Evolutionary conservation across 2,888 invertebrate genomes (phyloP).

Genomic region (Thyatira batis): DNA sequence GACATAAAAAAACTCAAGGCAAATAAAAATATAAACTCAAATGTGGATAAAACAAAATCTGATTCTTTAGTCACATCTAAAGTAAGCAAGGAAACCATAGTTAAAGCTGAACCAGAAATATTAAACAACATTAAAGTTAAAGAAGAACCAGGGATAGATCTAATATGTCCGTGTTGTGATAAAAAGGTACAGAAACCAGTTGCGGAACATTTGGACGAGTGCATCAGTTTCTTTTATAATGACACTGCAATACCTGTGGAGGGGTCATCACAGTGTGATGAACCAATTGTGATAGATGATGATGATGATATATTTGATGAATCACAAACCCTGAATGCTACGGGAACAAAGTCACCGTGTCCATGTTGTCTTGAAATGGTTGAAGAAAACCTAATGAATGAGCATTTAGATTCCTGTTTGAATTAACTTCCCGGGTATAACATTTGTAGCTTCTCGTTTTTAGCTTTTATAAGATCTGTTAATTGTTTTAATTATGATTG

Average conservation of each 20-base stretch:
- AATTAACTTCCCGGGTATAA: constrained; percentile 13
- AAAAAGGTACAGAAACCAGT: constrained; percentile 49
- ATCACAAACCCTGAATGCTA: constrained; percentile 62
- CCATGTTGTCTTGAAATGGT: constrained; percentile 83
- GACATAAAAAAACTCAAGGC: too few relatives aligned
- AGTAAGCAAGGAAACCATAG: constrained; percentile 14
- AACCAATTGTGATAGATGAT: constrained; percentile 54
- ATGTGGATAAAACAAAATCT: too few relatives aligned
- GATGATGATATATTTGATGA: constrained; percentile 63
- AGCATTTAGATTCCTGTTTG: constrained; percentile 80
- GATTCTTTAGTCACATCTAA: too few relatives aligned
- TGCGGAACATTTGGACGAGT: constrained; percentile 77
- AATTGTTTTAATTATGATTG: constrained; percentile 3
- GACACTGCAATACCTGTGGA: constrained; percentile 66
- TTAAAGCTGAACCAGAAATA: constrained; percentile 7
- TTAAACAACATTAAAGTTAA: constrained; percentile 13
- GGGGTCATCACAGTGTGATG: constrained; percentile 39
- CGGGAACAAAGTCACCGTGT: constrained; percentile 78
- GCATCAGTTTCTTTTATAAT: constrained; percentile 69
- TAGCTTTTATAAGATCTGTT: background rate
- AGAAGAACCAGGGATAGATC: constrained; percentile 29
- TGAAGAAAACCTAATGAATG: constrained; percentile 78
- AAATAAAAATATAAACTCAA: too few relatives aligned
- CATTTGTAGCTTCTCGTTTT: too few relatives aligned
- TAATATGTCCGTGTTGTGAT: constrained; percentile 74